phyloP scores from a whole-genome alignment of 2,888 invertebrate genomes.

The Bombylius major region DNA sequence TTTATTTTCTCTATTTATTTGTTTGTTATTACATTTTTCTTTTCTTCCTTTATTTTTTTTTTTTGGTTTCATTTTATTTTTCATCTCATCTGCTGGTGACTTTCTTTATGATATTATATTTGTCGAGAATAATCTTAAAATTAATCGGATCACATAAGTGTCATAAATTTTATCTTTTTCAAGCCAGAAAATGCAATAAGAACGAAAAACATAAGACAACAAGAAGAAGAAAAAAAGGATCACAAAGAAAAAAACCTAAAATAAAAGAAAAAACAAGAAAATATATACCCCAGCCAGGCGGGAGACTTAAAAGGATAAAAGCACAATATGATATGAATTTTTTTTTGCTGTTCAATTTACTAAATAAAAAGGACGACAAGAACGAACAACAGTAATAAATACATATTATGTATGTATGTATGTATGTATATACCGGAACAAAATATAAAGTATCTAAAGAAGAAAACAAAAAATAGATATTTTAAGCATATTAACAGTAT shows the following conservation, averaged over 20 bases:
- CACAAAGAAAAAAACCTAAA: background rate
- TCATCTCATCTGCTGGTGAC: background rate
- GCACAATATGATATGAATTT: no score
- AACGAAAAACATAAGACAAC: background rate
- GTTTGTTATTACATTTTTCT: no score
- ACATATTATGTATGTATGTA: no score
- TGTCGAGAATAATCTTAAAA: background rate
- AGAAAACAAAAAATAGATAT: no score
- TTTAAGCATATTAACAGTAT: no score
- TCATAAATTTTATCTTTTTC: conserved; percentile 4
- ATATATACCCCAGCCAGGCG: background rate
- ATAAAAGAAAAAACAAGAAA: background rate
- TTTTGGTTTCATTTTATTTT: background rate
- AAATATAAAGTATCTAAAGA: no score
- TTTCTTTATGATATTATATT: background rate
- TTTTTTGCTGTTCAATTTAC: no score
- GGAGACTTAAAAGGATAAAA: background rate
- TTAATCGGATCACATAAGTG: conserved; percentile 6
- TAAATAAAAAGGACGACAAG: no score
- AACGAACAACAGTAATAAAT: no score
- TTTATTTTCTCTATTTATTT: no score
- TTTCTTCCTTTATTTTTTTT: background rate
- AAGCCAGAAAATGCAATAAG: conserved; percentile 3
- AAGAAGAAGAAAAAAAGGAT: background rate
- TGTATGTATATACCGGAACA: no score